Base-by-base conservation (phyloP, 2,113 vertebrate species). In the Zapus hudsonius region DNA sequence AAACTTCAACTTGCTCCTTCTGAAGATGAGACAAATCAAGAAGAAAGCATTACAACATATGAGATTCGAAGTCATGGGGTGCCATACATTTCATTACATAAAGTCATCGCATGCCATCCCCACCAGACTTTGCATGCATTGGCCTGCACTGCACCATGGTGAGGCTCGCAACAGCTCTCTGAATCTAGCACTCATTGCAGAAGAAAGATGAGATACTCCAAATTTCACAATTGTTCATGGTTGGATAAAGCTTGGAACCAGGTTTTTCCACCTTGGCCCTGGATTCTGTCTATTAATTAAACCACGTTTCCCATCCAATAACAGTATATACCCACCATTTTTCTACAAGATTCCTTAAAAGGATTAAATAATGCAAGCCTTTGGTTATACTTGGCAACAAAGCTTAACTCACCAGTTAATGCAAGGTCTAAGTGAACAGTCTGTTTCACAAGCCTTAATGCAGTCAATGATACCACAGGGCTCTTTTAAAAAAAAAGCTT, bases 381-480 rank as follows among this genome's bases (percentile, higher is more conserved):
- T 73, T 73, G 27, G 40, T 33, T 44, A 31, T 42, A 19, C 91
- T 73, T 25, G 79, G 29, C 29, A 73, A 87, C 66, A 92, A 64
- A 89, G 61, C 8, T 63, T 86, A 84, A 36, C n/a, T 55, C 57
- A 75, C 11, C 12, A 47, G 40, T 70, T 73, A 93, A 95, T 89
- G 27, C 19, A 87, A 69, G 66, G 42, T 86, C 66, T 66, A 70
- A 36, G 33, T 85, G n/a, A 78, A 76, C 42, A 81, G 75, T 6
- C n/a, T n/a, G 91, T 84, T 93, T 94, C 57, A 93, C 9, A 84
- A 27, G 31, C 40, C 63, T 96, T 78, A 93, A 75, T 75, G 75
- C 42, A 95, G 87, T 63, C 87, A 90, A 38, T 91, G 64, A 83
- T 10, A 42, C 42, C 19, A 81, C 3, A 2, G 33, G 4, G 40